Percentiles rank a stretch among this genome's conserved stretches.
These are phyloP conservation scores for Amphiprion clarkii DNA, from an alignment of 2,797 vertebrate genomes.

Conservation along the genomic window DNA sequence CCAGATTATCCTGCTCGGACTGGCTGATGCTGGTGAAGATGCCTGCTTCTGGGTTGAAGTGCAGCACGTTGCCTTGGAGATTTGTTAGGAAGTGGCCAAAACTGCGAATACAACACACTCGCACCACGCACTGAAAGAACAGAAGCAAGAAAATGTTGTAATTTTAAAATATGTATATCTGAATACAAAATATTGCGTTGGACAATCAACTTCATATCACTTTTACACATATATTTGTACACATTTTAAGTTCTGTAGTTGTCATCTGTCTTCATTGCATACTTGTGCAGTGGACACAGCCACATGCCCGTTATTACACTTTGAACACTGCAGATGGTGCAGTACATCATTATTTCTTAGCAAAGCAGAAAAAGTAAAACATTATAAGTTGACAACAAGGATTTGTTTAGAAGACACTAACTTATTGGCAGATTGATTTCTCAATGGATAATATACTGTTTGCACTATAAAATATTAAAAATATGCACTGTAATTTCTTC, in stretches of 20 bases:
- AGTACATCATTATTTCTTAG: conserved; percentile 4
- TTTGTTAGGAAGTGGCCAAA: conserved; percentile 97
- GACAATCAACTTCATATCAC: background rate
- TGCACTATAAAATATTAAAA: background rate
- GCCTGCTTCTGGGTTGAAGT: conserved; percentile 94
- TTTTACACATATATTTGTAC: background rate
- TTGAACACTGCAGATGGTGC: conserved; percentile 20
- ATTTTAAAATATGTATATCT: background rate
- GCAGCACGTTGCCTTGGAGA: conserved; percentile 95
- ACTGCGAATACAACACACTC: conserved; percentile 95
- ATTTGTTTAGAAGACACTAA: background rate
- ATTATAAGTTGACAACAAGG: too few relatives aligned
- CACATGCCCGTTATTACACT: background rate
- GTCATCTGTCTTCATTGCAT: background rate
- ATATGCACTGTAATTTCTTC: too few relatives aligned
- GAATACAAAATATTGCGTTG: too few relatives aligned
- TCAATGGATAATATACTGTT: background rate
- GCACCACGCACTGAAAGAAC: conserved; percentile 87
- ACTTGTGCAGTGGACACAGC: background rate
- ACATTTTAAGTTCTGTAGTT: background rate
- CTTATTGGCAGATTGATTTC: background rate
- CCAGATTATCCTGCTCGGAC: conserved; percentile 90
- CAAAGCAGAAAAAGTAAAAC: background rate
- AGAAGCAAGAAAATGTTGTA: background rate
- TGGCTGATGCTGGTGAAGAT: conserved; percentile 97